phyloP scores from a whole-genome alignment of 2,113 vertebrate genomes.

The Gadus chalcogrammus region DNA sequence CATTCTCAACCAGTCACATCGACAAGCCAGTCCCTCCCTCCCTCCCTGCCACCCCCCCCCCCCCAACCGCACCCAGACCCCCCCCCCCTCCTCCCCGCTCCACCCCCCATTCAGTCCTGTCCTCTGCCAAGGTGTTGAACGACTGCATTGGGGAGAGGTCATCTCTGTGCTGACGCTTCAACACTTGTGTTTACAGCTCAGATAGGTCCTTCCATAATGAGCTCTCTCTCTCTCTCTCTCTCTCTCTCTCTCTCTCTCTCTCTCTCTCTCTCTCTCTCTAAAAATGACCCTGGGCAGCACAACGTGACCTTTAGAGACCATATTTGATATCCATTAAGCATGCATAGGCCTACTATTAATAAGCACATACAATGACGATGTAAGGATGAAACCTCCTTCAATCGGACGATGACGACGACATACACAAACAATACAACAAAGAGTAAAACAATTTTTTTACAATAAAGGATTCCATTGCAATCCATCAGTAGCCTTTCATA shows the following conservation, averaged over 20 bases:
- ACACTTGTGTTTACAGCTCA: constrained; percentile 43
- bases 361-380: background rate
- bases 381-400: background rate
- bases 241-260: constrained; percentile 30
- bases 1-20: constrained; percentile 68
- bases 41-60: constrained; percentile 38
- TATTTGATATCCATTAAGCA: constrained; percentile 32
- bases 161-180: constrained; percentile 50
- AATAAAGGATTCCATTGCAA: too few species aligned
- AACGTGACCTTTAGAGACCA: constrained; percentile 44
- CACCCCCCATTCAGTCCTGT: constrained; percentile 15
- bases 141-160: constrained; percentile 52
- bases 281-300: constrained; percentile 38
- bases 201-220: constrained; percentile 50
- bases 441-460: too few species aligned
- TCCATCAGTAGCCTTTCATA: background rate
- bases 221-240: constrained; percentile 21
- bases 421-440: too few species aligned
- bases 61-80: constrained; percentile 22
- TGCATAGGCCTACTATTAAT: constrained; percentile 2
- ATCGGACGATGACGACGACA: too few species aligned
- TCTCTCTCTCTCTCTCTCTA: constrained; percentile 10
- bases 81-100: background rate
- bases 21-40: constrained; percentile 54
- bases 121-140: constrained; percentile 46